These are phyloP conservation scores for Nephrotoma guestfalica DNA, from an alignment of 2,888 invertebrate species.

Conservation along the genomic window DNA sequence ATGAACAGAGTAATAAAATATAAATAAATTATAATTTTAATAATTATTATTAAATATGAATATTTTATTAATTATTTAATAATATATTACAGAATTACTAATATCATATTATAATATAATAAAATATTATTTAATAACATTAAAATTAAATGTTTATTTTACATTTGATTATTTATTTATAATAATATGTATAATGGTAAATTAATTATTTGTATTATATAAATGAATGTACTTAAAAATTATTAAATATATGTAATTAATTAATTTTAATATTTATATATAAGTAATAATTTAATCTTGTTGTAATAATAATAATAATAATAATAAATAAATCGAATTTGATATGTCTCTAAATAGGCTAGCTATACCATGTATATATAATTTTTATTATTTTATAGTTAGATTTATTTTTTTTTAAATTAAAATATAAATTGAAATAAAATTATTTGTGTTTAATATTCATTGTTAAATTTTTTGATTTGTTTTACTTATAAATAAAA, in stretches of 20 bases:
- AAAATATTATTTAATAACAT: not conserved
- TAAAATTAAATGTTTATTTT: not conserved
- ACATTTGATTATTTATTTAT: not conserved
- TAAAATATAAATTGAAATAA: not conserved
- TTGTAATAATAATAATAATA: not conserved
- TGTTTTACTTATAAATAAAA: not conserved
- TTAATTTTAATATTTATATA: not conserved
- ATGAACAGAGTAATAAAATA: not conserved
- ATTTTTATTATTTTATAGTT: not conserved
- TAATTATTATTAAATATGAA: not conserved
- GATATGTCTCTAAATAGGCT: constrained; percentile 5
- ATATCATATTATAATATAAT: not conserved
- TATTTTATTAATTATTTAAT: not conserved
- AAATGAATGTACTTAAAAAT: not conserved
- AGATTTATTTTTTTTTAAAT: not conserved
- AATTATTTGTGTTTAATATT: not conserved
- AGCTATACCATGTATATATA: constrained; percentile 5
- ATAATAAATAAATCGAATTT: constrained; percentile 2
- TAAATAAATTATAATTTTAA: not conserved
- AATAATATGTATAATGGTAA: not conserved
- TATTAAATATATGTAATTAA: not conserved
- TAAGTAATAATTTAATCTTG: not conserved
- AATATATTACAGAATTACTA: not conserved
- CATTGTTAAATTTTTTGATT: not conserved
- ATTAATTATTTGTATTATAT: not conserved